Base-by-base conservation (phyloP, 2,888 invertebrate genomes). In the Fragum sueziense region DNA sequence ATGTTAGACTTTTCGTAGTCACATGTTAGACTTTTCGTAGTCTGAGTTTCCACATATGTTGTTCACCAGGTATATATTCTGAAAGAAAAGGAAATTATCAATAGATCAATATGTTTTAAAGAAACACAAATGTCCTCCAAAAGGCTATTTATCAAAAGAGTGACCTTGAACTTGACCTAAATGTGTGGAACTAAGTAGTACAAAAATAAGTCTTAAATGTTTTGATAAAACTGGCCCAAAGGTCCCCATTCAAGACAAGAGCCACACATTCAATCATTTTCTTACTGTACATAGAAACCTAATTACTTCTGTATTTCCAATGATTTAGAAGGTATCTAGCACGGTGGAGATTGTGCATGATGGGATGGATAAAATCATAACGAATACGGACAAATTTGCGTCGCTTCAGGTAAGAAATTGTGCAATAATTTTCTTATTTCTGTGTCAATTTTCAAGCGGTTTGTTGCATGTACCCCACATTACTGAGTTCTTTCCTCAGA, bases 51-150 rank as follows among this genome's bases (percentile, higher is more conserved):
- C 67, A 67, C 41, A 4, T 27, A 6, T 7, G 37, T 34, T 67
- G 34, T 41, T 67, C 67, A 25, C 37, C 41, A 9, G 37, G 11
- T 41, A 22, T n/a, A 41, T 47, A 67, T 67, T 41, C 67, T 67
- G 67, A 41, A 67, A 67, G 31, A 25, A n/a, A 52, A 52, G 20
- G 52, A 22, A 22, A 22, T 17, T n/a, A n/a, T n/a, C n/a, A n/a
- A n/a, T n/a, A n/a, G n/a, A 20, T n/a, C 6, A 6, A 11, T 4
- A 52, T n/a, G n/a, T 52, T 7, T 22, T n/a, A 6, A 20, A 11
- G 22, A 22, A n/a, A 52, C 22, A 52, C 20, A 52, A 17, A 52
- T 52, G 52, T 6, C n/a, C 20, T 6, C 11, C 6, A 17, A 17
- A 52, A 7, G 20, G 20, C 22, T 11, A 6, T 52, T 17, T 2